These are phyloP conservation scores for Pandemis corylana DNA, from an alignment of 2,888 invertebrate genomes.

Conservation along the genomic window DNA sequence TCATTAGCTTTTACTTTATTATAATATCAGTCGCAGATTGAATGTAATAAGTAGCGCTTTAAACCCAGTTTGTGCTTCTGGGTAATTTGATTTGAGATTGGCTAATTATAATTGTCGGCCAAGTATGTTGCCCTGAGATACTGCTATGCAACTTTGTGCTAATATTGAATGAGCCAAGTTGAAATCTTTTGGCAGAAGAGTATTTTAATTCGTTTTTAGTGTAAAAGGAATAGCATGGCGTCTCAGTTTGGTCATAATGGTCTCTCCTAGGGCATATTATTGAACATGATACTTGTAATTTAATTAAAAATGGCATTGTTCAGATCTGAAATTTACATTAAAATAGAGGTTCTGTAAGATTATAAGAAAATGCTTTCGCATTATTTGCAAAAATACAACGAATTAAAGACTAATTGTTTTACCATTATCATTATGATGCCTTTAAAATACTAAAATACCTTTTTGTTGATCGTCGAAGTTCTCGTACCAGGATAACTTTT, in stretches of 20 bases:
- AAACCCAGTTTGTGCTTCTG: conserved; percentile 2
- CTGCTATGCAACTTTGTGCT: not conserved
- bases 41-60: conserved; percentile 27
- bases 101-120: not conserved
- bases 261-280: too few species aligned
- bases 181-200: not conserved
- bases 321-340: too few species aligned
- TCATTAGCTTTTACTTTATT: conserved; percentile 34
- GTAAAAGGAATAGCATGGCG: not conserved
- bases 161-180: not conserved
- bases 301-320: too few species aligned
- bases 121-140: conserved; percentile 1
- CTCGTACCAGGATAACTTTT: not conserved
- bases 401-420: too few species aligned
- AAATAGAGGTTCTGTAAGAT: too few species aligned
- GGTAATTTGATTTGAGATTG: conserved; percentile 25
- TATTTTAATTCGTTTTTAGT: not conserved
- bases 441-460: not conserved
- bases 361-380: too few species aligned
- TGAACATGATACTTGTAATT: too few species aligned
- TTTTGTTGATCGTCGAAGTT: not conserved
- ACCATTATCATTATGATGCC: too few species aligned
- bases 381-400: too few species aligned
- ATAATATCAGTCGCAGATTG: conserved; percentile 28
- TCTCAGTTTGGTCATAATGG: not conserved